Conservation (phyloP, 1,140 invertebrate genomes). For the Hyles vespertilio region DNA sequence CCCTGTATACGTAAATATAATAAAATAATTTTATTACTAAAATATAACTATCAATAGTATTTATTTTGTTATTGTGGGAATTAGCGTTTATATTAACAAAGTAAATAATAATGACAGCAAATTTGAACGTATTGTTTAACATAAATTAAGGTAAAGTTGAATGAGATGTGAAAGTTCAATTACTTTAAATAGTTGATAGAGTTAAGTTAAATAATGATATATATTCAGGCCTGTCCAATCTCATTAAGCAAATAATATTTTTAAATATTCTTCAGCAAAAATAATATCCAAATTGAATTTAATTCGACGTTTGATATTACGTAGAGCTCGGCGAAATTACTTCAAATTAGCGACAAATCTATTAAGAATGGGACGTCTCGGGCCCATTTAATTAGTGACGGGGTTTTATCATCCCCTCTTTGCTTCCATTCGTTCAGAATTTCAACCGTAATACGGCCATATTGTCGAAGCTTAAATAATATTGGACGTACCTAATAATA, state of each 20-base stretch:
- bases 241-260: slow-evolving; percentile 8
- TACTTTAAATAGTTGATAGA: too few species aligned
- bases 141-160: too few species aligned
- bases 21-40: too few species aligned
- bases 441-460: slow-evolving; percentile 47
- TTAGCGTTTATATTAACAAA: too few species aligned
- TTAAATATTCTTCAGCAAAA: slow-evolving; percentile 9
- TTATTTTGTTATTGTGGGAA: too few species aligned
- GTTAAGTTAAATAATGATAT: neutral
- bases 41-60: too few species aligned
- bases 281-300: slow-evolving; percentile 23
- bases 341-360: slow-evolving; percentile 68
- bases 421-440: slow-evolving; percentile 43
- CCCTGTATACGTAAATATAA: too few species aligned
- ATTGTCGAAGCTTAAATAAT: slow-evolving; percentile 58
- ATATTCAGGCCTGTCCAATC: neutral
- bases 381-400: slow-evolving; percentile 68
- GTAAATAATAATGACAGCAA: too few species aligned
- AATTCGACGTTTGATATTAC: slow-evolving; percentile 48
- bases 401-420: slow-evolving; percentile 65
- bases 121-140: too few species aligned
- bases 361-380: slow-evolving; percentile 57
- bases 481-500: slow-evolving; percentile 44
- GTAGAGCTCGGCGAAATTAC: slow-evolving; percentile 35
- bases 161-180: too few species aligned